phyloP scores from a whole-genome alignment of 2,888 invertebrate species.

The Chalcosyrphus nemorum region DNA sequence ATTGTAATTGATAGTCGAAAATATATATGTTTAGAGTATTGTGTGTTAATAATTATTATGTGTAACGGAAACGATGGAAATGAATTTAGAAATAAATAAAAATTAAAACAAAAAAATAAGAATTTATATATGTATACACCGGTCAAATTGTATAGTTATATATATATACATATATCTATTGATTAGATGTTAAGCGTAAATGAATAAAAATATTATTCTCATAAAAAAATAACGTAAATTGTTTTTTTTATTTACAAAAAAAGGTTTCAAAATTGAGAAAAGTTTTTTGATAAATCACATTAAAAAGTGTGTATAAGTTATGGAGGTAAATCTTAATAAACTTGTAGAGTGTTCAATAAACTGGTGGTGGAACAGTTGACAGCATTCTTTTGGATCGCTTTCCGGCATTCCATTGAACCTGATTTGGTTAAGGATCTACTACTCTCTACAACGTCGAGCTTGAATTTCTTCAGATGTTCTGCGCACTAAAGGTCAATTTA shows the following conservation, averaged over 20 bases:
- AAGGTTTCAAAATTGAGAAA: no score
- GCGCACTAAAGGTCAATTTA: no score
- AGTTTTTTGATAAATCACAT: no score
- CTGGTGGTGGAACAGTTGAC: no score
- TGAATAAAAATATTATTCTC: slow-evolving; percentile 72
- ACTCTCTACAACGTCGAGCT: no score
- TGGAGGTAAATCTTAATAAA: no score
- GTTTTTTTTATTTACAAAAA: background rate
- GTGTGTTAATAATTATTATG: slow-evolving; percentile 54
- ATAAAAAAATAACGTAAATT: slow-evolving; percentile 39
- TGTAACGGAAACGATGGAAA: slow-evolving; percentile 64
- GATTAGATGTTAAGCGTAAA: slow-evolving; percentile 69
- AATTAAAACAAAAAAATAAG: slow-evolving; percentile 29
- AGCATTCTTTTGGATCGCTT: no score
- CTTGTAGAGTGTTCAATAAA: no score
- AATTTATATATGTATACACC: slow-evolving; percentile 71
- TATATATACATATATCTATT: slow-evolving; percentile 56
- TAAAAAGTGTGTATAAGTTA: no score
- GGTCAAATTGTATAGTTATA: slow-evolving; percentile 65
- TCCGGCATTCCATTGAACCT: no score
- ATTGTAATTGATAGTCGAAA: slow-evolving; percentile 61
- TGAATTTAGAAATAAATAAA: slow-evolving; percentile 57
- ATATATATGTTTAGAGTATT: slow-evolving; percentile 49
- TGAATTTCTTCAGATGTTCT: no score
- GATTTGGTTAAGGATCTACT: no score